Base-by-base conservation (phyloP, 2,888 invertebrate species). In the Micropterix aruncella region DNA sequence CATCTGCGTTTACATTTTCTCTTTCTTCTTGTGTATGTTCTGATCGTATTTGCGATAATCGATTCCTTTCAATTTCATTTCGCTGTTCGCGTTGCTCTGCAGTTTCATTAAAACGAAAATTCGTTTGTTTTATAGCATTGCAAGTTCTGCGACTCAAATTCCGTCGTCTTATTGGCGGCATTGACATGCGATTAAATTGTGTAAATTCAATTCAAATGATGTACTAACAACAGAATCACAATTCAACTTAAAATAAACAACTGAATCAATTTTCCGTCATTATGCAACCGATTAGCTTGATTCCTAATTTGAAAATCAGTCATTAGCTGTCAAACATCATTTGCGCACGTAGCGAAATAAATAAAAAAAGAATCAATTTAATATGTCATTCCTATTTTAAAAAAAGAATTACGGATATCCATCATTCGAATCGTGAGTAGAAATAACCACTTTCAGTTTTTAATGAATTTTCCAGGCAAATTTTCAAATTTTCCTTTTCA, bases 1-100 rank as follows among this genome's bases (percentile, higher is more conserved):
- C 19, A 45, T 44, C 44, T 44, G 44, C 44, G 44, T 44, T 44
- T 27, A 27, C 44, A 44, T 44, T 44, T 44, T 44, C 44, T 44
- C 45, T 45, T 44, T 44, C 44, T 44, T 44, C 19, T 44, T 44
- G 18, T 44, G 44, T 44, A 44, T 14, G 44, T 42, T 15, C 19
- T 49, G 19, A 16, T 38, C 18, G 18, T 50, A 27, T 49, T 27
- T 27, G 36, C 12, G 36, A 27, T 27, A n/a, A n/a, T n/a, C n/a
- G n/a, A n/a, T n/a, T 27, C 36, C 36, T 7, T 27, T 27, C 36
- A 27, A 27, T n/a, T 27, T 27, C 7, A 27, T 27, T 27, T 27
- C 36, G 36, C 36, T 27, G 7, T 27, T 27, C 36, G 36, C 36
- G 12, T 27, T n/a, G 36, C 36, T 27, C 36, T 27, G 36, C 36